Evolutionary conservation across 2,797 vertebrate species (phyloP).

Genomic region (Hafferia zeledoni): DNA sequence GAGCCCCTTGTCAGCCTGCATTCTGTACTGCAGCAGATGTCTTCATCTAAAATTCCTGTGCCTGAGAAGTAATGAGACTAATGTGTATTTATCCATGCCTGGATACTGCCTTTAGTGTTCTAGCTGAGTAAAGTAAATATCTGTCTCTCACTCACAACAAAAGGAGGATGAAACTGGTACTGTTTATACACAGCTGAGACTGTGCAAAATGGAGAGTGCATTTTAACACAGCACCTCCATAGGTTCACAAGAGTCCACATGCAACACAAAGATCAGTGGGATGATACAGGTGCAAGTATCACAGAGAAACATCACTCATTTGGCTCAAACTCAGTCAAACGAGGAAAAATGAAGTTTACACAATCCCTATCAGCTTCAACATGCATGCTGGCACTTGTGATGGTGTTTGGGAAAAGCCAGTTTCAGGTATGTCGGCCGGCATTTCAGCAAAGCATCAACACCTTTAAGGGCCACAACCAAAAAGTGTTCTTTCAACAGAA

Average conservation of each 20-base stretch:
- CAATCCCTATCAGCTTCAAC: not conserved
- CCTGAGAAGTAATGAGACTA: accelerated
- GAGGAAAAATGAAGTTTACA: not conserved
- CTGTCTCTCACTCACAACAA: not conserved
- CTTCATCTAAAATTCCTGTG: not conserved
- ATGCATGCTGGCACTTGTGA: not conserved
- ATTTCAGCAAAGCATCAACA: not conserved
- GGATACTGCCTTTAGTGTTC: not conserved
- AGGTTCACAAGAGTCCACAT: not conserved
- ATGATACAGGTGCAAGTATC: not conserved
- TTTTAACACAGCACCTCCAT: not conserved
- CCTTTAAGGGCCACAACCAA: not conserved
- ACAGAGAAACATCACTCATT: not conserved
- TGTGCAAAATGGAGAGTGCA: not conserved
- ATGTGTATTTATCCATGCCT: accelerated
- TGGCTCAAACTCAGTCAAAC: not conserved
- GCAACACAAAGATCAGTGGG: accelerated
- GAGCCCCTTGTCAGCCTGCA: not conserved
- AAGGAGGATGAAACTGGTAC: not conserved
- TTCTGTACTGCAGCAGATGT: not conserved
- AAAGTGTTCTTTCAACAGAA: slow-evolving; percentile 49
- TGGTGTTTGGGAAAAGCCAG: not conserved
- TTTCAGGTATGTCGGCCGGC: not conserved
- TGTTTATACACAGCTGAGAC: not conserved
- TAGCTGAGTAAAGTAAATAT: not conserved